Conservation (phyloP, 2,888 invertebrate genomes). For the Phengaris alcon region DNA sequence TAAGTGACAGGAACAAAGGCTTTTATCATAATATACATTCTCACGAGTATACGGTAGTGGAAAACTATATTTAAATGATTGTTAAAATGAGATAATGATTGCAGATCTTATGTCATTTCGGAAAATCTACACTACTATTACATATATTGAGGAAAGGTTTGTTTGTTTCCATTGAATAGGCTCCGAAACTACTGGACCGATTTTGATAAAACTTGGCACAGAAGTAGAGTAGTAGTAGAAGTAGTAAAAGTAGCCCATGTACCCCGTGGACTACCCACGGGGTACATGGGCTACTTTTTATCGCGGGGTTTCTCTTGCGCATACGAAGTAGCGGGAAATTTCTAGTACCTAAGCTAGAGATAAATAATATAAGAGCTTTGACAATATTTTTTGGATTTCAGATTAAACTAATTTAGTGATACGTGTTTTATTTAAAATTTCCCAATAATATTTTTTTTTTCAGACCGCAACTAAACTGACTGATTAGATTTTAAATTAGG, state of each 20-base stretch:
- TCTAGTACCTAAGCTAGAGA: not conserved
- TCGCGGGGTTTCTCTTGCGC: no score
- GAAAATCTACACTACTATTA: not conserved
- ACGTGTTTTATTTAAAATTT: slow-evolving; percentile 3
- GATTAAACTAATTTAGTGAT: not conserved
- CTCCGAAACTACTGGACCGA: no score
- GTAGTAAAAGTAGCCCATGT: no score
- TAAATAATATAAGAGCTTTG: not conserved
- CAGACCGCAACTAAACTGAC: not conserved
- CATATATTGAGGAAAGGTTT: no score
- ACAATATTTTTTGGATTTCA: not conserved
- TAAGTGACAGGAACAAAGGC: not conserved
- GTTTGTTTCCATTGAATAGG: no score
- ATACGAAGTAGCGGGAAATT: no score
- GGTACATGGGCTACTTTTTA: no score
- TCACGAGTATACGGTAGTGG: not conserved
- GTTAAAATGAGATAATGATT: not conserved
- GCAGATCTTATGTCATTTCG: not conserved
- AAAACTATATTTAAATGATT: not conserved
- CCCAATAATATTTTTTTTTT: not conserved
- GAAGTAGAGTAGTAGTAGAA: no score
- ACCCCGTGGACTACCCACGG: no score
- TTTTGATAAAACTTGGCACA: no score
- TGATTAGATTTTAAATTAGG: not conserved
- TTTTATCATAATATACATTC: not conserved